Conservation (phyloP, 2,113 vertebrate species). For the Saguinus imperator region DNA sequence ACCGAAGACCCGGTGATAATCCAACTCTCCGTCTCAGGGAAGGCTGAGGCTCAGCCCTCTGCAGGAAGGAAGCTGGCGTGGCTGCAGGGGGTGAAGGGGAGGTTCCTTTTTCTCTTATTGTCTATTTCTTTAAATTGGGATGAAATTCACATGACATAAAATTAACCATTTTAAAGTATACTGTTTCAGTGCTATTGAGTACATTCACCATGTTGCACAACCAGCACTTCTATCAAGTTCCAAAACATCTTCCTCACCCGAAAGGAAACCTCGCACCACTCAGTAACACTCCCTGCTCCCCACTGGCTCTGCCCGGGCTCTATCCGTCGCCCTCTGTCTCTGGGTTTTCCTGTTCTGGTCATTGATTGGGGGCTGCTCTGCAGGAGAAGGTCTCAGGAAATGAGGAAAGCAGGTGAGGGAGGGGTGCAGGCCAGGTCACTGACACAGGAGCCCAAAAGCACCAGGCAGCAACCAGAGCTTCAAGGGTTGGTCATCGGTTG, state of each 20-base stretch:
- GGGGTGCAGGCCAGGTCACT: not conserved
- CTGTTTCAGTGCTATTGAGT: fast-evolving
- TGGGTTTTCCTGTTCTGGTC: not conserved
- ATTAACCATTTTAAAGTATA: not conserved
- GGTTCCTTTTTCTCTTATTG: not conserved
- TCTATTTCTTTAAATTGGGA: not conserved
- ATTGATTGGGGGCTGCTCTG: fast-evolving
- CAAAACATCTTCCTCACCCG: not conserved
- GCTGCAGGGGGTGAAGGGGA: not conserved
- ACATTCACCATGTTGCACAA: not conserved
- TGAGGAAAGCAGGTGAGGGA: not conserved
- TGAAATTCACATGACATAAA: not conserved
- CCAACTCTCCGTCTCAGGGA: not conserved
- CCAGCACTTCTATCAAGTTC: not conserved
- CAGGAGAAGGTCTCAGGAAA: fast-evolving
- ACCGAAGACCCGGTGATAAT: not conserved
- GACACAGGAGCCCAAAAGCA: not conserved
- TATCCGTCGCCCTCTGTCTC: not conserved
- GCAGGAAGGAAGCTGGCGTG: not conserved
- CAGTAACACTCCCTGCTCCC: too few relatives aligned
- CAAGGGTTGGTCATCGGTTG: not conserved
- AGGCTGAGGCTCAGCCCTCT: not conserved
- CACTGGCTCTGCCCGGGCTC: not conserved
- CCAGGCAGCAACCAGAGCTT: not conserved
- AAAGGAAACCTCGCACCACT: fast-evolving